Evolutionary conservation across 2,113 vertebrate genomes (phyloP).

Genomic region (Scolopax mira): DNA sequence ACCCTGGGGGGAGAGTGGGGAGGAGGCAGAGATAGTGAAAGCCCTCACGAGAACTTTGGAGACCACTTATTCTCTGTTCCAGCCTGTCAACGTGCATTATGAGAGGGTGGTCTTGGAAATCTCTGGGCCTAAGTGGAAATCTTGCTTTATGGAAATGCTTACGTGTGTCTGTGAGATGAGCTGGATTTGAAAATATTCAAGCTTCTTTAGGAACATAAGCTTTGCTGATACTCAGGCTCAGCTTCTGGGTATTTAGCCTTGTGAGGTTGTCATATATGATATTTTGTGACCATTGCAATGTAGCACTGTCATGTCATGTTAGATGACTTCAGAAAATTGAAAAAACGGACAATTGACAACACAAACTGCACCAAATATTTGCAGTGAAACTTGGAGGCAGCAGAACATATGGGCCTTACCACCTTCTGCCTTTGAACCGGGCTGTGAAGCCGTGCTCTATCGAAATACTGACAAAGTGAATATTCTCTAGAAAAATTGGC

Average conservation of each 20-base stretch:
- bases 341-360: conserved; percentile 34
- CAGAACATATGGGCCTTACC: background rate
- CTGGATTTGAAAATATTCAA: conserved; percentile 72
- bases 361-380: conserved; percentile 3
- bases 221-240: conserved; percentile 67
- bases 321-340: conserved; percentile 31
- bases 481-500: background rate
- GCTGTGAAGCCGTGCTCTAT: background rate
- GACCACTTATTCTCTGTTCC: conserved; percentile 21
- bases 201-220: conserved; percentile 72
- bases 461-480: background rate
- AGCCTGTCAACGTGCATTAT: conserved; percentile 31
- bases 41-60: conserved; percentile 16
- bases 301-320: conserved; percentile 31
- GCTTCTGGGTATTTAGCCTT: conserved; percentile 60
- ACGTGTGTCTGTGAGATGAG: conserved; percentile 72
- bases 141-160: conserved; percentile 69
- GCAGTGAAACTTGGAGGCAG: background rate
- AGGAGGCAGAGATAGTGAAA: background rate
- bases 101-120: conserved; percentile 56
- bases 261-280: conserved; percentile 56
- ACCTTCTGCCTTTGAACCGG: background rate
- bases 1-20: background rate
- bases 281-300: conserved; percentile 45
- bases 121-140: conserved; percentile 44